These are phyloP conservation scores for Pseudoatta argentina DNA, from an alignment of 1,140 invertebrate species.

Conservation along the genomic window DNA sequence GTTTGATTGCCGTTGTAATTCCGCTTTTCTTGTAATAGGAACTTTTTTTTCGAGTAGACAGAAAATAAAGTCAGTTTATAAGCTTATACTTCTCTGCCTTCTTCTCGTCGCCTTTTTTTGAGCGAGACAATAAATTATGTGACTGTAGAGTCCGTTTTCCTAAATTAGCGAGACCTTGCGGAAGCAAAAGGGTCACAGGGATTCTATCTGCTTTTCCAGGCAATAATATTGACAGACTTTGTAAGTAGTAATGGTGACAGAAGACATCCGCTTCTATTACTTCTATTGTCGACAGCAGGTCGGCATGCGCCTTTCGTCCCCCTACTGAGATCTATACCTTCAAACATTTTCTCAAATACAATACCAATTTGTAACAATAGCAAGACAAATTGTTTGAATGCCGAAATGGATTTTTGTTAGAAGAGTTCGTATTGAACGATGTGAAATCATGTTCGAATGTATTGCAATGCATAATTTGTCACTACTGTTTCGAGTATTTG, in stretches of 20 bases:
- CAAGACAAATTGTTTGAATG: background rate
- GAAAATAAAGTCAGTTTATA: slow-evolving; percentile 8
- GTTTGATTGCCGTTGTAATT: background rate
- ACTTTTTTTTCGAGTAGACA: background rate
- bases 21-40: slow-evolving; percentile 17
- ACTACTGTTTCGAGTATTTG: background rate
- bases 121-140: slow-evolving; percentile 58
- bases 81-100: background rate
- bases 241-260: background rate
- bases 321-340: background rate
- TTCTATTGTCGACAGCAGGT: slow-evolving; percentile 12
- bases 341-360: background rate
- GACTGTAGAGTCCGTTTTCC: background rate
- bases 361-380: background rate
- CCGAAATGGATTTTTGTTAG: background rate
- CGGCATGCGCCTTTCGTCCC: background rate
- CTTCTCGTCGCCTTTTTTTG: background rate
- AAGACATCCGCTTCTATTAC: background rate
- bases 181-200: background rate
- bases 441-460: background rate
- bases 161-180: slow-evolving; percentile 36
- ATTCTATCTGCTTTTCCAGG: background rate
- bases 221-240: slow-evolving; percentile 54
- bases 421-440: background rate
- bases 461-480: background rate